These are phyloP conservation scores for Actinia equina DNA, from an alignment of 64 coral and sea anemone species.

Conservation along the genomic window DNA sequence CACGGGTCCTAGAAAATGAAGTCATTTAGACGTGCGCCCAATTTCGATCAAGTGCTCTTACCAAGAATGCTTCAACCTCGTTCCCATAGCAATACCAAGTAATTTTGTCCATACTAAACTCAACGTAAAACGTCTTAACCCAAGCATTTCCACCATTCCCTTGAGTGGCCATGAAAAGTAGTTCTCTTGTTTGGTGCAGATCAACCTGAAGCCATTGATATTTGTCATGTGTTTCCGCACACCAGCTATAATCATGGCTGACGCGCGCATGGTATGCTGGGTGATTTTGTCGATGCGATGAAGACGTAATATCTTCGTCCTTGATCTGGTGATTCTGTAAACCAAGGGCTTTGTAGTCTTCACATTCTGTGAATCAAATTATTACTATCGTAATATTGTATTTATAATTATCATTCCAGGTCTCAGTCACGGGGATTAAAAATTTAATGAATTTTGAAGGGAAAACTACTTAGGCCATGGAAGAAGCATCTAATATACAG, in stretches of 20 bases:
- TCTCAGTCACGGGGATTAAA: too few relatives aligned
- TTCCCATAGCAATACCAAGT: constrained; percentile 58
- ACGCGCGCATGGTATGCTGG: constrained; percentile 5
- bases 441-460: too few relatives aligned
- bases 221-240: constrained; percentile 19
- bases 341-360: background rate
- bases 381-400: too few relatives aligned
- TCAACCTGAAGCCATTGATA: constrained; percentile 51
- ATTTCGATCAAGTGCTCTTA: too few relatives aligned
- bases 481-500: too few relatives aligned
- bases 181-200: constrained; percentile 1
- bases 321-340: background rate
- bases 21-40: too few relatives aligned
- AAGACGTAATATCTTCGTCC: background rate
- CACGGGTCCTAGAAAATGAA: too few relatives aligned
- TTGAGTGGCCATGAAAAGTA: constrained; percentile 32
- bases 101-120: constrained; percentile 17
- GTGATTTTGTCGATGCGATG: background rate
- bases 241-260: constrained; percentile 6
- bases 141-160: constrained; percentile 33
- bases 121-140: constrained; percentile 45
- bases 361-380: background rate
- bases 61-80: background rate
- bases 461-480: too few relatives aligned
- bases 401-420: too few relatives aligned